phyloP scores from a whole-genome alignment of 2,888 invertebrate genomes.

The Arge pagana region DNA sequence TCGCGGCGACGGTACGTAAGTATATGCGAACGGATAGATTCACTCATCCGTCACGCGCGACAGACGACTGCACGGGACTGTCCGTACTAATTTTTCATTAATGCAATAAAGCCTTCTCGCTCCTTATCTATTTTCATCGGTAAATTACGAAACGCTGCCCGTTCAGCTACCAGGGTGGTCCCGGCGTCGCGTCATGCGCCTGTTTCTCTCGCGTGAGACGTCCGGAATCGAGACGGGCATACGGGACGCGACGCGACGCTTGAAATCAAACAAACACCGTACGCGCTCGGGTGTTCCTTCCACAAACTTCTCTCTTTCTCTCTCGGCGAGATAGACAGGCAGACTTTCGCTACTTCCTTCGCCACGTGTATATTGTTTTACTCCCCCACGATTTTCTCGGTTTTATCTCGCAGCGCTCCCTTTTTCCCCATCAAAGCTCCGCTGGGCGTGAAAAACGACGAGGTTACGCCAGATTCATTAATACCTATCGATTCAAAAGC shows the following conservation, averaged over 20 bases:
- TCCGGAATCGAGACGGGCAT: conserved; percentile 11
- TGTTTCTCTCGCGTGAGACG: conserved; percentile 2
- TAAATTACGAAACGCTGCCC: conserved; percentile 31
- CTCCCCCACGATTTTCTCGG: conserved; percentile 5
- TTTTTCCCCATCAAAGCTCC: too few species aligned
- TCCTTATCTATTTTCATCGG: conserved; percentile 24
- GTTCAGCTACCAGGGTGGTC: conserved; percentile 37
- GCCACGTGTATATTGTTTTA: conserved; percentile 32
- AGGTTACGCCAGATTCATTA: too few species aligned
- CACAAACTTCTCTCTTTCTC: conserved; percentile 16
- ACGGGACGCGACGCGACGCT: conserved; percentile 19
- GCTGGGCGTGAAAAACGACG: too few species aligned
- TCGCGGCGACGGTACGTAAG: too few species aligned
- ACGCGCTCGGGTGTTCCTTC: not conserved
- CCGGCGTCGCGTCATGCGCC: not conserved
- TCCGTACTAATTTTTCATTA: conserved; percentile 31
- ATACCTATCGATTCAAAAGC: too few species aligned
- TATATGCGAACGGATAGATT: conserved; percentile 19
- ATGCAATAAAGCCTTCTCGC: conserved; percentile 28
- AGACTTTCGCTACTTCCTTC: conserved; percentile 29
- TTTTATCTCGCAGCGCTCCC: conserved; percentile 8
- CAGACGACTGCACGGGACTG: conserved; percentile 7
- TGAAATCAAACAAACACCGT: conserved; percentile 25
- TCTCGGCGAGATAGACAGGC: conserved; percentile 18
- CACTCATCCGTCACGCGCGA: conserved; percentile 4